Evolutionary conservation across 2,888 invertebrate species (phyloP).

Genomic region (Drosophila kokeensis): DNA sequence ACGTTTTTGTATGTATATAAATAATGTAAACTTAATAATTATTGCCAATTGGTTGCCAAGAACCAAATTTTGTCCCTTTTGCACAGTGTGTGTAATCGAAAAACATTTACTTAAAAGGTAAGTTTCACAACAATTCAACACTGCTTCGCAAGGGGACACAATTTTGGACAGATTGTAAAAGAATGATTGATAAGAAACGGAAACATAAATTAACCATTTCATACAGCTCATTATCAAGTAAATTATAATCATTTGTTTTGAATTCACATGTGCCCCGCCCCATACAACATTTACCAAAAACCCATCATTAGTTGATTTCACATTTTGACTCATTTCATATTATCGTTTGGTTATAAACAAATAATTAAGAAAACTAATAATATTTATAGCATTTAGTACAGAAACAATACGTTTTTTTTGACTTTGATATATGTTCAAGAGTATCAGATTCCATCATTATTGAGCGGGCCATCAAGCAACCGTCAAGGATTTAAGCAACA

Average conservation of each 20-base stretch:
- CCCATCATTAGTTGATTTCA: constrained; percentile 50
- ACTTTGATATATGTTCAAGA: constrained; percentile 59
- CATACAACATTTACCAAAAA: constrained; percentile 49
- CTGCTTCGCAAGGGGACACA: constrained; percentile 59
- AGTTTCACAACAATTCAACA: constrained; percentile 19
- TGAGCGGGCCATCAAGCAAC: constrained; percentile 85
- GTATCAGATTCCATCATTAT: constrained; percentile 85
- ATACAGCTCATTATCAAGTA: constrained; percentile 50
- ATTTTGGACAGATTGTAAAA: constrained; percentile 31
- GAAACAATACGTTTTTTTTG: constrained; percentile 19
- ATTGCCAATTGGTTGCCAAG: constrained; percentile 10
- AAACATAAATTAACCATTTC: constrained; percentile 39
- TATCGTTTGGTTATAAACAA: constrained; percentile 27
- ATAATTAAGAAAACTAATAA: constrained; percentile 10
- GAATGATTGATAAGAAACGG: neutral
- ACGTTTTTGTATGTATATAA: constrained; percentile 73
- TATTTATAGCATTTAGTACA: constrained; percentile 29
- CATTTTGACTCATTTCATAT: constrained; percentile 51
- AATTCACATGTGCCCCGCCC: constrained; percentile 39
- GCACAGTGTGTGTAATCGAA: constrained; percentile 24
- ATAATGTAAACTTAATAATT: constrained; percentile 16
- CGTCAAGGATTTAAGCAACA: constrained; percentile 56
- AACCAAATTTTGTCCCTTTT: constrained; percentile 66
- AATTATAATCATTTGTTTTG: constrained; percentile 10
- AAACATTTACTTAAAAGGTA: constrained; percentile 39